Evolutionary conservation across 2,113 vertebrate genomes (phyloP), one percentile per base, ranked within the genome.

Genomic region (Verasper variegatus): DNA sequence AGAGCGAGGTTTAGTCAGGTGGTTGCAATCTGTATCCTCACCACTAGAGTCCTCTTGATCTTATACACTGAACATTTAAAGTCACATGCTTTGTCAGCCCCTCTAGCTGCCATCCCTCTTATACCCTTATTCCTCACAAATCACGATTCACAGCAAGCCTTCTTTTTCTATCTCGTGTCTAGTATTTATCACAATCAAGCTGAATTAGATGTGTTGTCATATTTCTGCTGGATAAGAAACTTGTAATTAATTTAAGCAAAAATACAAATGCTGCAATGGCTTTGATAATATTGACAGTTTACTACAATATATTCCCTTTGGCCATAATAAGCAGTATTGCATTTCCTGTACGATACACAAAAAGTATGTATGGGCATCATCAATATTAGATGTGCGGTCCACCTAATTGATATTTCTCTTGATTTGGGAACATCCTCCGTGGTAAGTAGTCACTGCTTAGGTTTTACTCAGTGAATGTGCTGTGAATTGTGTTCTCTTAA

Each of bases 391-490:
- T 21, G 3, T 54, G 26, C 9, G 26, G n/a, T 35, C 20, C 27
- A n/a, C 2, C 2, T 14, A 3, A 31, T 17, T 14, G 7, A 9
- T 54, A 18, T 13, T 27, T 51, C 20, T 31, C 24, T 51, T n/a
- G 27, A 68, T 5, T 5, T 27, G 40, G 42, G 5, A 13, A 49
- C 37, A 47, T 15, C 40, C 40, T 26, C 31, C 51, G 1, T n/a
- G 18, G 7, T 24, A 13, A 56, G 23, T 13, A 13, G 23, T 57
- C 23, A 5, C 11, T 24, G 55, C 3, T 4, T 5, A 14, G 18
- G n/a, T 58, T 35, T 12, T 47, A 45, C 55, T 47, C 35, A 71
- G 45, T 21, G 71, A 42, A 37, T 40, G 70, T 54, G 9, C 56
- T 45, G 51, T 45, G 8, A n/a, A 63, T 63, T 15, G 27, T 54